A percentile compares a stretch with the other conserved stretches of the same genome.
Evolutionary conservation across 2,888 invertebrate species (phyloP).

Genomic region (Eucera pruinosa): DNA sequence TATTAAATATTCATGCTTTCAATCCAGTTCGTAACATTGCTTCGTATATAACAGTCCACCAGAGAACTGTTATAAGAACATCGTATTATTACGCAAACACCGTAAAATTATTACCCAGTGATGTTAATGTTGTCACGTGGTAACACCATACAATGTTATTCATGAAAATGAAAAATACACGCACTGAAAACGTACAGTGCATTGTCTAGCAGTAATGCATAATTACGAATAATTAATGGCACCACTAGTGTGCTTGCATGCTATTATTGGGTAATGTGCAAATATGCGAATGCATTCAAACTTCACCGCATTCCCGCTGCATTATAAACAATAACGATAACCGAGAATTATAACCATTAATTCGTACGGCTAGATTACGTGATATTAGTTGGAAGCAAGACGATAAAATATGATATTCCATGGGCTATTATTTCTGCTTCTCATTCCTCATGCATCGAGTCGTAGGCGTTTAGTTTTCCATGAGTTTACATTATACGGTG

Average conservation of each 20-base stretch:
- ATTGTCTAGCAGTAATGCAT: background rate
- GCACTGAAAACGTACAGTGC: no score
- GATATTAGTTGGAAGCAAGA: constrained; percentile 24
- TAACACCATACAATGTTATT: background rate
- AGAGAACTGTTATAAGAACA: background rate
- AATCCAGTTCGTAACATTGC: background rate
- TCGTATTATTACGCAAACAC: background rate
- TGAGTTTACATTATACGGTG: constrained; percentile 53
- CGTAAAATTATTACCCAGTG: background rate
- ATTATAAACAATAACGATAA: constrained; percentile 26
- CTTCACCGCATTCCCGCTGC: background rate
- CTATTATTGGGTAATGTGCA: background rate
- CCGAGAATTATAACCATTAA: constrained; percentile 3
- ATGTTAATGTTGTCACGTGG: background rate
- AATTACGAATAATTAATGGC: constrained; percentile 6
- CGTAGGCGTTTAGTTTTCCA: constrained; percentile 61
- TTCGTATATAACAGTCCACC: background rate
- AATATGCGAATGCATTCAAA: background rate
- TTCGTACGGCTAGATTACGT: background rate
- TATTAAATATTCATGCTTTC: background rate
- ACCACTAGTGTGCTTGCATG: background rate
- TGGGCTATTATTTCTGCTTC: constrained; percentile 40
- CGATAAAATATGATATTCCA: constrained; percentile 28
- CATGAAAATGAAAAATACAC: no score
- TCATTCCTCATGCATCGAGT: constrained; percentile 48